A percentile compares a stretch with the other conserved stretches of the same genome.
Evolutionary conservation across 2,113 vertebrate genomes (phyloP).

Genomic region (Odontophorus gujanensis): DNA sequence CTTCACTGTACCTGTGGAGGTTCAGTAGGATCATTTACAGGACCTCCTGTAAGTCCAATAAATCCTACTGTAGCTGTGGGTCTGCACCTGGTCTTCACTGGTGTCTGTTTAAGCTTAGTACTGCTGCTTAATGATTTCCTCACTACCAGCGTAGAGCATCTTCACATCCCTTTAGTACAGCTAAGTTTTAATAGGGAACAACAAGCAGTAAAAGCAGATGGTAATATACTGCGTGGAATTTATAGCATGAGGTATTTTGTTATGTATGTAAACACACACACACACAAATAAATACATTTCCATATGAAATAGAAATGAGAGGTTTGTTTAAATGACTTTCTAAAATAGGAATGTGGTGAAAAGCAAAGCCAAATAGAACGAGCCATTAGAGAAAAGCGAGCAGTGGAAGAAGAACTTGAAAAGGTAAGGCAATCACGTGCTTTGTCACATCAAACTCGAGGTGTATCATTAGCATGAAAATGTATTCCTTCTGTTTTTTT

Average conservation of each 20-base stretch:
- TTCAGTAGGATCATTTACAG: background rate
- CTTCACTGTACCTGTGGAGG: background rate
- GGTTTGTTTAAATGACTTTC: background rate
- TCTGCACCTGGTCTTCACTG: background rate
- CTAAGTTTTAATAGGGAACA: background rate
- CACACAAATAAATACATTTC: no score
- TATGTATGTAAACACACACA: no score
- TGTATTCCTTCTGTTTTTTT: background rate
- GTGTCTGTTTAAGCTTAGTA: background rate
- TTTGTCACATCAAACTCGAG: background rate
- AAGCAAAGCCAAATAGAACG: slow-evolving; percentile 89
- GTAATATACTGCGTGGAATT: background rate
- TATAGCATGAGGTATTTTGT: background rate
- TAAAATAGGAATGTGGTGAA: slow-evolving; percentile 88
- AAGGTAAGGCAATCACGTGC: slow-evolving; percentile 80
- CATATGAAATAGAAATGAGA: background rate
- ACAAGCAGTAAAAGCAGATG: background rate
- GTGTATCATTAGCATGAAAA: background rate
- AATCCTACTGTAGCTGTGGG: background rate
- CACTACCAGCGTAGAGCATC: background rate
- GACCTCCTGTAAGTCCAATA: background rate
- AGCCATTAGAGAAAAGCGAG: slow-evolving; percentile 87
- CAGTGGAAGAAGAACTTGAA: slow-evolving; percentile 92
- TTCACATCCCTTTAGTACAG: background rate
- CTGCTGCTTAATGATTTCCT: background rate